Base-by-base conservation (phyloP, 2,888 invertebrate genomes). In the Oscheius sp. region DNA sequence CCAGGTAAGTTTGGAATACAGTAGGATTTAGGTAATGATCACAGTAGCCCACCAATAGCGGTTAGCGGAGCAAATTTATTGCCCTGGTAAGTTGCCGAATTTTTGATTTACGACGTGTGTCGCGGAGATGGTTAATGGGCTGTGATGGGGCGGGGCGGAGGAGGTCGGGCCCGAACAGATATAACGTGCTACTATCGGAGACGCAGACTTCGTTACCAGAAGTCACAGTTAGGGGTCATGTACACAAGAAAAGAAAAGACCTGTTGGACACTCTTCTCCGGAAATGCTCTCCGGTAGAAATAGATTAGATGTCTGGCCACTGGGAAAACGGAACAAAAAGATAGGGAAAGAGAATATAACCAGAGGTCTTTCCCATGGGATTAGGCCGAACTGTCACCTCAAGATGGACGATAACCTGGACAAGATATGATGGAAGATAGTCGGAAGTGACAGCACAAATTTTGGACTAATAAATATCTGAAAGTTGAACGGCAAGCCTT, bases 21-120 rank as follows among this genome's bases (percentile, higher is more conserved):
- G 64, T 64, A 64, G 64, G 17, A n/a, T 12, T 15, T 5, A 42
- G n/a, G 29, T 17, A 6, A 58, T 12, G 27, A 45, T 23, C 33
- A 65, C 65, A 53, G 65, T 65, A 65, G 8, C 53, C 65, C 6
- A 20, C 65, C 65, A 65, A 65, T 65, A 27, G 65, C 42, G 55
- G 68, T 68, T 72, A 69, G 63, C 66, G 58, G 69, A 45, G 71
- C 68, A 72, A 61, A 76, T 76, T 74, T 76, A 76, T 76, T 72
- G 73, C 71, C n/a, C 74, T 58, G 39, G 68, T 61, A 61, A 68
- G 68, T 76, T 74, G 74, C 74, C 76, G 74, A 73, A 76, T 73
- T 76, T 76, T 76, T 76, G 76, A 76, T 76, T 76, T 76, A 76
- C 76, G 76, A 76, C 74, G 76, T 76, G 76, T 67, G 69, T 39